Conservation (phyloP, 2,888 invertebrate genomes). For the Drosophila colorata region DNA sequence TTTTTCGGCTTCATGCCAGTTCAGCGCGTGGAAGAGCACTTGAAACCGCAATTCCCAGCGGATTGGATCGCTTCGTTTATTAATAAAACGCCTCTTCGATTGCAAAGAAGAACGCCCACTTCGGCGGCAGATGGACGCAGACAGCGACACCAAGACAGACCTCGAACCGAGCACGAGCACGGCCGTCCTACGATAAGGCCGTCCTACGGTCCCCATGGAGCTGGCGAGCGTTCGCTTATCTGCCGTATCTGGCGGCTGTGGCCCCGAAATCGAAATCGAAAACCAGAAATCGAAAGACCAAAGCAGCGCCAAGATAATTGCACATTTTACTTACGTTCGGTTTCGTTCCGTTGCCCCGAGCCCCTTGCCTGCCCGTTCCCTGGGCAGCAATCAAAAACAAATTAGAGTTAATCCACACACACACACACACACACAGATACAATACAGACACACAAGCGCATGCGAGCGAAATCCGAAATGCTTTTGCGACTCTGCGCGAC, state of each 20-base stretch:
- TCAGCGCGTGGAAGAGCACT: conserved; percentile 22
- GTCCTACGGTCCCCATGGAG: conserved; percentile 36
- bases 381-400: conserved; percentile 69
- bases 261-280: conserved; percentile 20
- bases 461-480: conserved; percentile 17
- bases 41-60: conserved; percentile 41
- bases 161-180: conserved; percentile 22
- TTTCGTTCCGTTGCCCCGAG: conserved; percentile 1
- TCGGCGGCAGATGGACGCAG: conserved; percentile 41
- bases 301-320: conserved; percentile 60
- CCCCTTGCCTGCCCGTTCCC: conserved; percentile 35
- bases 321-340: conserved; percentile 66
- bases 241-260: conserved; percentile 26
- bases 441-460: too few species aligned
- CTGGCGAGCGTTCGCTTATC: conserved; percentile 25
- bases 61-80: conserved; percentile 40
- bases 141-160: conserved; percentile 27
- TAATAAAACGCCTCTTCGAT: conserved; percentile 71
- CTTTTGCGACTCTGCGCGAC: conserved; percentile 48
- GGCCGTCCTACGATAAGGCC: too few species aligned
- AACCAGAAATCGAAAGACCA: conserved; percentile 48
- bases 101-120: conserved; percentile 68
- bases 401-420: conserved; percentile 72
- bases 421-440: conserved; percentile 6
- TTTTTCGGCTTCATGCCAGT: conserved; percentile 19